These are phyloP conservation scores for Pollenia griseotomentosa DNA, from an alignment of 2,888 invertebrate genomes.

Conservation along the genomic window DNA sequence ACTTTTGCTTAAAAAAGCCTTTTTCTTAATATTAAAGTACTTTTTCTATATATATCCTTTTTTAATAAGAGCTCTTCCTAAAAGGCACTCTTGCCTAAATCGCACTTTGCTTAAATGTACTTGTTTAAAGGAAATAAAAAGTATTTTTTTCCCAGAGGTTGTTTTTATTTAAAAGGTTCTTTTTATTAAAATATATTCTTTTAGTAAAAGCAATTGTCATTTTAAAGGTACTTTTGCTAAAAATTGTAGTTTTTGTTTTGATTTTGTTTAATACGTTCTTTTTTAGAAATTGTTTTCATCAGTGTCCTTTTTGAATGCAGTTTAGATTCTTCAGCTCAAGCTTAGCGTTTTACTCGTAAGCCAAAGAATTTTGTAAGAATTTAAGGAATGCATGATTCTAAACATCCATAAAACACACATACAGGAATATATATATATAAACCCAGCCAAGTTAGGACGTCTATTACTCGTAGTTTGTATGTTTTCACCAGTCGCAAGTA, in stretches of 20 bases:
- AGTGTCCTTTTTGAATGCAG: conserved; percentile 17
- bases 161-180: too few species aligned
- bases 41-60: too few species aligned
- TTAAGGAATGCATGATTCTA: conserved; percentile 39
- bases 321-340: conserved; percentile 12
- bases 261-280: not conserved
- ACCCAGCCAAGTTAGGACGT: not conserved
- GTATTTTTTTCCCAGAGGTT: too few species aligned
- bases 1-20: too few species aligned
- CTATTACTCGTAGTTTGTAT: not conserved
- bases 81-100: too few species aligned
- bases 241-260: not conserved
- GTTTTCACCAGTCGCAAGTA: not conserved
- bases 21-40: too few species aligned
- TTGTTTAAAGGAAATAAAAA: too few species aligned
- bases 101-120: too few species aligned
- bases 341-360: conserved; percentile 34
- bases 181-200: not conserved
- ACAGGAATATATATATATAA: not conserved
- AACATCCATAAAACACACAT: not conserved
- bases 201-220: not conserved
- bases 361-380: conserved; percentile 39
- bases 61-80: too few species aligned
- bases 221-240: not conserved
- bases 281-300: not conserved